Evolutionary conservation across 2,888 invertebrate genomes (phyloP), one percentile per base, ranked within the genome.

Genomic region (Pemphredon lugubris): DNA sequence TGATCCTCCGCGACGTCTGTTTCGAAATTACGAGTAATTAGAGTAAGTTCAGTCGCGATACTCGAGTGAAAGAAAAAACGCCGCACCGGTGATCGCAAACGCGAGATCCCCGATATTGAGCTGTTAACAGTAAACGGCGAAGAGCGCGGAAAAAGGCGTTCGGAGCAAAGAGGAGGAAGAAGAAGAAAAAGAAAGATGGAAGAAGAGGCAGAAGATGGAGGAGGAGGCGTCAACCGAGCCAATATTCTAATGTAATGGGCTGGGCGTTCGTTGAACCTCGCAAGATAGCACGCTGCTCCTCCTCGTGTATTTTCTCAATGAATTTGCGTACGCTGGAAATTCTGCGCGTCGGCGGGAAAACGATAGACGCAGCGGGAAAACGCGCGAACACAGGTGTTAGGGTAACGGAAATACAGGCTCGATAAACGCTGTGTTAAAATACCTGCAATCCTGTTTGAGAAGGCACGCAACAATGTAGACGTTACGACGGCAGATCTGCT

Each of bases 211-310:
- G 75, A 60, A 70, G 63, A 61, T 60, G 75, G 67, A 71, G 63
- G 74, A 68, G 74, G 72, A 81, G 82, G 83, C 77, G 83, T 82
- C 64, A 72, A 80, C 75, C 79, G 80, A 82, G 84, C 78, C 82
- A 83, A 86, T 86, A 86, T 86, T 86, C 86, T 85, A 86, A 83
- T 83, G 77, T 76, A 83, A 79, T 84, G 82, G 85, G 86, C 81
- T 85, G 77, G 83, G 85, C 84, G 85, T 85, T 82, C 84, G 79
- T 86, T 86, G 86, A 86, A 87, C 86, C 78, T 75, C 61, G 37
- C 57, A 60, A 72, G 78, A 80, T 80, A 77, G 69, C 70, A 76
- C n/a, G n/a, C 73, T 72, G 73, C 76, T 79, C 65, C 48, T 75
- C 73, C 79, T 64, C 63, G 44, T 50, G 53, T 74, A 59, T 68